Conservation (phyloP, 2,888 invertebrate genomes). For the Leptopilina syphax region DNA sequence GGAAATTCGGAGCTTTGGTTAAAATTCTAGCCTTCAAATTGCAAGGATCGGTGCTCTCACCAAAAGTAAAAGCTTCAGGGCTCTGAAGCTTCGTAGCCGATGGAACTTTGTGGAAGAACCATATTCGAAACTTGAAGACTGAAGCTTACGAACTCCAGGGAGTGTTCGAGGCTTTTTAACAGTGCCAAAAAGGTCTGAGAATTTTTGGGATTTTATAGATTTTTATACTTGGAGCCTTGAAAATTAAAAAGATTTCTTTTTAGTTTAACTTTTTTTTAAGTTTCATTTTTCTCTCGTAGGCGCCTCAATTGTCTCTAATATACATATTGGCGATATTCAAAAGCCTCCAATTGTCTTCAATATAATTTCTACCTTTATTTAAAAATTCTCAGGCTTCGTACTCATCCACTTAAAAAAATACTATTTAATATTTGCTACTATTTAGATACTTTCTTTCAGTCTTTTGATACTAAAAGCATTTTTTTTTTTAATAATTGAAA, state of each 20-base stretch:
- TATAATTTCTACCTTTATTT: no score
- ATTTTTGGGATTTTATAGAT: slow-evolving; percentile 20
- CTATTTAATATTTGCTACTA: no score
- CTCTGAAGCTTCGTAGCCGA: slow-evolving; percentile 40
- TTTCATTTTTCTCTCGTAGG: no score
- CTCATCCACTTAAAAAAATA: no score
- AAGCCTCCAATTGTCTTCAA: no score
- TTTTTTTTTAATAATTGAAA: no score
- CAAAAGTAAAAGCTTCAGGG: slow-evolving; percentile 41
- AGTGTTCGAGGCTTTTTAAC: slow-evolving; percentile 42
- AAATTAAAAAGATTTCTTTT: slow-evolving; percentile 19
- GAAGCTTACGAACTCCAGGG: slow-evolving; percentile 40
- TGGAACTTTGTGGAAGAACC: slow-evolving; percentile 41
- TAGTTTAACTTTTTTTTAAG: background rate
- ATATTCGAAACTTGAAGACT: slow-evolving; percentile 40
- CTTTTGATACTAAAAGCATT: no score
- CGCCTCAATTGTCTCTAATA: no score
- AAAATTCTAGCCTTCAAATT: slow-evolving; percentile 39
- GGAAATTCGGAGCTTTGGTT: slow-evolving; percentile 41
- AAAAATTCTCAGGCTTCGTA: no score
- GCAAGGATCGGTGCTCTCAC: slow-evolving; percentile 40
- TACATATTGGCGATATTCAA: no score
- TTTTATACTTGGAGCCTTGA: slow-evolving; percentile 35
- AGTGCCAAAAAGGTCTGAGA: slow-evolving; percentile 39
- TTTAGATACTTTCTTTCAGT: no score